Conservation (phyloP, 2,888 invertebrate genomes). For the Exephanes ischioxanthus region DNA sequence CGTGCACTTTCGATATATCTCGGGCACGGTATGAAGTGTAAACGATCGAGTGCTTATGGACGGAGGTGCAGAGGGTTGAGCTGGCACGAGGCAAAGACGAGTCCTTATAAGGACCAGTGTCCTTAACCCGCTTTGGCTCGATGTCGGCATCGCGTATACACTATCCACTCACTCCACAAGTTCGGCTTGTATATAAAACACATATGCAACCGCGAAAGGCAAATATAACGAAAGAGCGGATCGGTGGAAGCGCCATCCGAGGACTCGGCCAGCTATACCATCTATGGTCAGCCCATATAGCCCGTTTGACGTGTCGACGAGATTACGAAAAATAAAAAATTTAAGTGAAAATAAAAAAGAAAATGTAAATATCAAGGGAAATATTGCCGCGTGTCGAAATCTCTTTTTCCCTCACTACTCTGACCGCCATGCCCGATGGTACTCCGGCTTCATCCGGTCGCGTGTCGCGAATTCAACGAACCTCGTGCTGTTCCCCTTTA, state of each 20-base stretch:
- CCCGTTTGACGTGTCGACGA: constrained; percentile 70
- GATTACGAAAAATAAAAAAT: constrained; percentile 56
- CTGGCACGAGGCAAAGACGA: constrained; percentile 78
- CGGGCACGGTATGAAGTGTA: constrained; percentile 41
- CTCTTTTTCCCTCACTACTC: neutral
- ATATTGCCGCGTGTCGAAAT: constrained; percentile 24
- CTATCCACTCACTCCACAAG: constrained; percentile 23
- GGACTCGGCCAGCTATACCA: constrained; percentile 74
- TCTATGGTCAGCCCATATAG: constrained; percentile 81
- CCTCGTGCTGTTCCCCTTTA: constrained; percentile 5
- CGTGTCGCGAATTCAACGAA: constrained; percentile 8
- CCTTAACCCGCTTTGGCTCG: constrained; percentile 83
- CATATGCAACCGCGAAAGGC: constrained; percentile 37
- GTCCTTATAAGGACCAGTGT: constrained; percentile 84
- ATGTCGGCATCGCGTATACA: constrained; percentile 52
- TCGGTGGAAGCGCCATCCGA: constrained; percentile 62
- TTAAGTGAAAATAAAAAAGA: neutral
- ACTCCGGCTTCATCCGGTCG: constrained; percentile 10
- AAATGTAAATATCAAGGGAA: constrained; percentile 38
- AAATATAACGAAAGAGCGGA: constrained; percentile 48
- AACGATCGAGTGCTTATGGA: constrained; percentile 67
- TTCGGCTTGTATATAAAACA: constrained; percentile 18
- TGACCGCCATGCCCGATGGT: neutral
- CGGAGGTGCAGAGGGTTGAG: constrained; percentile 56
- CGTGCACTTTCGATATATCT: constrained; percentile 42